These are phyloP conservation scores for Nansenia antarctica DNA, from an alignment of 2,113 vertebrate genomes.

Conservation along the genomic window DNA sequence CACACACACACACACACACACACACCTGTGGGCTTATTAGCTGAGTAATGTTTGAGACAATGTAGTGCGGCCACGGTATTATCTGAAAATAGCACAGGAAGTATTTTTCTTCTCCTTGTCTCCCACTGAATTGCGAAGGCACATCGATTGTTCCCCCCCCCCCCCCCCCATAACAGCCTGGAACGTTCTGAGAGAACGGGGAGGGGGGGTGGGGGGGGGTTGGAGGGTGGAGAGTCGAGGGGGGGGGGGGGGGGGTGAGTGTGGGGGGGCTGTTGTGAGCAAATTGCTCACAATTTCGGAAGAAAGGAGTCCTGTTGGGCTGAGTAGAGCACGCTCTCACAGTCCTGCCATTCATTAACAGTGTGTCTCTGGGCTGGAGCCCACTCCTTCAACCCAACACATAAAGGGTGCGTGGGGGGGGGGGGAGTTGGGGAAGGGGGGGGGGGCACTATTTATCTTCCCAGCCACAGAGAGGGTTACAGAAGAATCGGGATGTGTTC, in stretches of 20 bases:
- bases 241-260: conserved; percentile 40
- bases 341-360: conserved; percentile 71
- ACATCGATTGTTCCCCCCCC: conserved; percentile 40
- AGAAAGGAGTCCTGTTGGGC: conserved; percentile 70
- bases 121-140: conserved; percentile 39
- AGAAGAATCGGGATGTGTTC: conserved; percentile 73
- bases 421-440: conserved; percentile 35
- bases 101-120: conserved; percentile 26
- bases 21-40: conserved; percentile 12
- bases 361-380: conserved; percentile 53
- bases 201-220: conserved; percentile 24
- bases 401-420: conserved; percentile 63
- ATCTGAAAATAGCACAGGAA: conserved; percentile 46
- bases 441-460: conserved; percentile 75
- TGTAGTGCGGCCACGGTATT: conserved; percentile 28
- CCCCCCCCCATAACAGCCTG: conserved; percentile 37
- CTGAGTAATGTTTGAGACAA: conserved; percentile 37
- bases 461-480: conserved; percentile 71
- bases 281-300: conserved; percentile 74
- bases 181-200: conserved; percentile 52
- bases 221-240: no score
- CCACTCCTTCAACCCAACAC: conserved; percentile 71
- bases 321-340: conserved; percentile 71
- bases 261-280: conserved; percentile 61
- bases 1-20: conserved; percentile 12